Conservation (phyloP, 1,140 invertebrate genomes). For the Pseudoatta argentina region DNA sequence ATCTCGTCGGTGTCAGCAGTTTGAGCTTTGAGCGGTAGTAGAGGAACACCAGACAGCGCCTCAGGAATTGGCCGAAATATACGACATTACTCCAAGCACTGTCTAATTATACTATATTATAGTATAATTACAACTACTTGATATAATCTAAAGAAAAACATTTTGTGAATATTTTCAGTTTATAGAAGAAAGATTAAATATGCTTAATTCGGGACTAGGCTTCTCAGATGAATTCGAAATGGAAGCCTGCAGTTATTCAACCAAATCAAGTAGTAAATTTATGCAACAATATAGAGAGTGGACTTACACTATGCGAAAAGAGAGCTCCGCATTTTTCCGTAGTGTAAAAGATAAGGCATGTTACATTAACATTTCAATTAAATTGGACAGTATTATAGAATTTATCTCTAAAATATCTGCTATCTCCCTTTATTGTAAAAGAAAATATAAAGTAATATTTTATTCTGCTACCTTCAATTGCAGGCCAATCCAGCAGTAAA, state of each 20-base stretch:
- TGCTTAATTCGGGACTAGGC: constrained; percentile 95
- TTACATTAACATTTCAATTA: constrained; percentile 25
- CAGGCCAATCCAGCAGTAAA: constrained; percentile 94
- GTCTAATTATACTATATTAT: too few relatives aligned
- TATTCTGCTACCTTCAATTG: constrained; percentile 79
- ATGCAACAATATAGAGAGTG: constrained; percentile 93
- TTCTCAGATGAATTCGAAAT: constrained; percentile 98
- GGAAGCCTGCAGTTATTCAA: constrained; percentile 94
- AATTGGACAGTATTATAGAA: neutral
- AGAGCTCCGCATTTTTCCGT: constrained; percentile 91
- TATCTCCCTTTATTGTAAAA: constrained; percentile 20
- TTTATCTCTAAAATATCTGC: neutral
- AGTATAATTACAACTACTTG: constrained; percentile 4
- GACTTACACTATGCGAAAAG: constrained; percentile 89
- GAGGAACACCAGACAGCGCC: too few relatives aligned
- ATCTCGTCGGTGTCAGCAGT: too few relatives aligned
- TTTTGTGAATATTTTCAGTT: constrained; percentile 88
- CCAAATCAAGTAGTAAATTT: constrained; percentile 92
- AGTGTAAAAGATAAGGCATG: constrained; percentile 92
- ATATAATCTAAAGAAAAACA: constrained; percentile 9
- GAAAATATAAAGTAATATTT: constrained; percentile 6
- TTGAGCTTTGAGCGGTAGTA: too few relatives aligned
- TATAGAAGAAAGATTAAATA: constrained; percentile 95
- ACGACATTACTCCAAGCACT: too few relatives aligned
- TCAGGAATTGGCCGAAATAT: too few relatives aligned